Base-by-base conservation (phyloP, 30 jellyfish, hydroid and myxozoan genomes). In the Pseudorhiza aurosa region DNA sequence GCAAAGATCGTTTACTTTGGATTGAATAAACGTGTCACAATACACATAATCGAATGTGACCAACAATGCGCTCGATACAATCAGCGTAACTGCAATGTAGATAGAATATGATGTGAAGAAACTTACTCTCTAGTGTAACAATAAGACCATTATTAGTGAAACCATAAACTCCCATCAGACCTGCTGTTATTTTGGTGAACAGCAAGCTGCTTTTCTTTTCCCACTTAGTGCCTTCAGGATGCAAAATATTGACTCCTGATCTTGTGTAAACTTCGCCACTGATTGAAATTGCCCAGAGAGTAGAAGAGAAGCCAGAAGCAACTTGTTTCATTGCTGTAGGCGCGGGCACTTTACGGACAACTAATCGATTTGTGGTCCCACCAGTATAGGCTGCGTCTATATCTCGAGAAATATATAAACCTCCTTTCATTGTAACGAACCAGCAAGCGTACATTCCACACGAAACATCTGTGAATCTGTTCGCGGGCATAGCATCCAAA, bases 121-220 rank as follows among this genome's bases (percentile, higher is more conserved):
- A 31, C 79, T 14, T 58, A 87, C 99, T 97, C 45, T 86, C 87
- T 58, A 33, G 35, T 14, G 77, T 51, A 17, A 67, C 89, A 29
- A 85, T 29, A 7, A 58, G 68, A 26, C 96, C 96, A 65, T 72
- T 81, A 6, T 87, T 75, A 12, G 77, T 64, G 40, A 87, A 35
- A 32, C 97, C 99, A 68, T 57, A 86, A 42, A 82, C 81, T 3
- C 99, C 99, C 57, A 81, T 55, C 30, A 86, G 64, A 1, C 97
- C 97, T 8, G 70, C 85, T 0, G 86, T 82, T 26, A 87, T 81
- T 44, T 39, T 68, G 12, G 18, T 33, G 26, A 93, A 87, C 26
- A 50, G n/a, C 0, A 33, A 58, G 10, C 71, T 69, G 10, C 28
- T 50, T 11, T 65, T 65, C 28, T 71, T 46, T 43, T 68, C 26